Evolutionary conservation across 2,797 vertebrate species (phyloP).

Genomic region (Sardinella longiceps): DNA sequence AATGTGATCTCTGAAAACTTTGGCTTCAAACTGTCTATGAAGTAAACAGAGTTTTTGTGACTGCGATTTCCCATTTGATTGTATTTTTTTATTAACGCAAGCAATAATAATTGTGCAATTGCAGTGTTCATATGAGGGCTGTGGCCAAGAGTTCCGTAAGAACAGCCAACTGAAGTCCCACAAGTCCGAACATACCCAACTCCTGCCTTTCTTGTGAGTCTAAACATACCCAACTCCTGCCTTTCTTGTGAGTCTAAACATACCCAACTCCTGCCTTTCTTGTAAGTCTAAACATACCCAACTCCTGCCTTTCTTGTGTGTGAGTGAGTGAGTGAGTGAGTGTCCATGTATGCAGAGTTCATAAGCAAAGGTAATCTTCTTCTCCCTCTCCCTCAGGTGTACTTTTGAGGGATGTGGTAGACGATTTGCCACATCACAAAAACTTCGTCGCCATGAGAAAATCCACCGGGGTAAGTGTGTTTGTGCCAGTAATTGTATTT

Average conservation of each 20-base stretch:
- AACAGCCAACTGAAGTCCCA: conserved; percentile 89
- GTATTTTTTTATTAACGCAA: neutral
- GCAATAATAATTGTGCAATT: neutral
- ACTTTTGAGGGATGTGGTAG: conserved; percentile 81
- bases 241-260: no score
- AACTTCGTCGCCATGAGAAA: conserved; percentile 86
- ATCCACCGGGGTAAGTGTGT: conserved; percentile 78
- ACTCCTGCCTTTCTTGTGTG: no score
- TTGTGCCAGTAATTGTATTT: neutral
- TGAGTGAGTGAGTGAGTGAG: no score
- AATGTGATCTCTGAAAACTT: no score
- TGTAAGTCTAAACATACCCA: no score
- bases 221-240: no score
- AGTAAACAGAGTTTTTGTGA: no score
- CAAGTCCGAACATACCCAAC: conserved; percentile 81
- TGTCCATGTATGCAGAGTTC: no score
- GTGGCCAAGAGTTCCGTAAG: conserved; percentile 85
- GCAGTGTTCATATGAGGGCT: conserved; percentile 81
- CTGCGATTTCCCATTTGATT: no score
- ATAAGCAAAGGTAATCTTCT: neutral
- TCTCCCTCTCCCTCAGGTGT: conserved; percentile 71
- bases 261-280: no score
- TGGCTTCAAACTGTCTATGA: no score
- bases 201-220: conserved; percentile 81
- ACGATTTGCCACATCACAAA: conserved; percentile 76